Evolutionary conservation across 92 coral and sea anemone genomes (phyloP).

Genomic region (Porites cylindrica): DNA sequence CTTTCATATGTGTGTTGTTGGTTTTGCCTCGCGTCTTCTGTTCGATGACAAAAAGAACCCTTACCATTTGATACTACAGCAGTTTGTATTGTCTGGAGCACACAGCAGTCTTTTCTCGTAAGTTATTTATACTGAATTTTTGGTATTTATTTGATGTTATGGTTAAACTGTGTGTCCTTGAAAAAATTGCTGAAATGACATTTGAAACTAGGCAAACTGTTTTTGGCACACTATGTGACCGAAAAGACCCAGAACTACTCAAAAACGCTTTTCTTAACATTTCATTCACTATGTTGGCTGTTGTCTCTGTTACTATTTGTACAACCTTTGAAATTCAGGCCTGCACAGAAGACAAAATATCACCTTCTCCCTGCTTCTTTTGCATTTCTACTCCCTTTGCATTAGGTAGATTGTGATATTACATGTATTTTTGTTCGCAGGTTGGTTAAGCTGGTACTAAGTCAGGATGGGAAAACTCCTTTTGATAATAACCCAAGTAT

Average conservation of each 20-base stretch:
- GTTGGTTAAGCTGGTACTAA: conserved; percentile 74
- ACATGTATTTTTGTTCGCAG: conserved; percentile 29
- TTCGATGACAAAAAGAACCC: conserved; percentile 99
- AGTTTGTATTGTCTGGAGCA: conserved; percentile 88
- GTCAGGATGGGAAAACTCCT: conserved; percentile 56
- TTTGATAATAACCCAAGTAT: conserved; percentile 39
- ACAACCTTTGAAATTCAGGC: too few relatives aligned
- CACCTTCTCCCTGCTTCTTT: background rate
- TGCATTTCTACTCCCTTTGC: background rate
- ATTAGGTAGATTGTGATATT: background rate
- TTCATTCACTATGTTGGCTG: background rate
- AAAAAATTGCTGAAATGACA: too few relatives aligned
- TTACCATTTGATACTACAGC: conserved; percentile 97
- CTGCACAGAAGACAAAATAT: too few relatives aligned
- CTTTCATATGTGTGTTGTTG: conserved; percentile 86
- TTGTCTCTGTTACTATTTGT: too few relatives aligned
- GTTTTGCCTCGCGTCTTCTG: conserved; percentile 90
- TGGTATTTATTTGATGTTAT: too few relatives aligned
- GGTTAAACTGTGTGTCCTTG: too few relatives aligned
- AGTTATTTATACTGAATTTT: background rate
- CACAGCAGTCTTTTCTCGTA: conserved; percentile 88
- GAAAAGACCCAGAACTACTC: too few relatives aligned
- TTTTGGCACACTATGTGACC: too few relatives aligned
- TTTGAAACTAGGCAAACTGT: too few relatives aligned
- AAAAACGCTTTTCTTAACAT: background rate